Percentiles rank a stretch among this genome's conserved stretches.
Evolutionary conservation across 2,888 invertebrate species (phyloP).

Genomic region (Eumacrocentrus americanus): DNA sequence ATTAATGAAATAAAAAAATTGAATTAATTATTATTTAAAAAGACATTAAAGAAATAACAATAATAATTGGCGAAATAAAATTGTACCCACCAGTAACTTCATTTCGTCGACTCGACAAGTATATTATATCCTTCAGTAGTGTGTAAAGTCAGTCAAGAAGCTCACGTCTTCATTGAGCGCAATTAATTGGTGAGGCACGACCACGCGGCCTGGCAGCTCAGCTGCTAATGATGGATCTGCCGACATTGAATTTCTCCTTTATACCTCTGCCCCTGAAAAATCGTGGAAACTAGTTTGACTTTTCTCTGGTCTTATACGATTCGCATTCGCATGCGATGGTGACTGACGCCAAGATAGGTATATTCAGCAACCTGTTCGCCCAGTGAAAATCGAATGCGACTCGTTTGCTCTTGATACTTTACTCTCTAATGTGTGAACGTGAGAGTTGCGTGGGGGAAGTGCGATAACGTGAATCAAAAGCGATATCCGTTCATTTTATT

Average conservation of each 20-base stretch:
- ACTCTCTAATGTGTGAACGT: background rate
- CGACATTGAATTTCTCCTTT: constrained; percentile 60
- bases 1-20: too few relatives aligned
- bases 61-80: background rate
- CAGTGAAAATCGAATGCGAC: constrained; percentile 20
- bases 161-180: too few relatives aligned
- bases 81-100: constrained; percentile 51
- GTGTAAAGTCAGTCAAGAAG: too few relatives aligned
- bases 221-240: constrained; percentile 53
- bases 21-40: too few relatives aligned
- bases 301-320: constrained; percentile 51
- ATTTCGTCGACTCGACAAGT: constrained; percentile 4
- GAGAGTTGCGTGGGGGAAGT: too few relatives aligned
- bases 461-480: background rate
- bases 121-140: background rate
- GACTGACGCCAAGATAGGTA: constrained; percentile 36
- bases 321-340: constrained; percentile 31
- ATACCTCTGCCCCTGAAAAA: constrained; percentile 55
- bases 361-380: constrained; percentile 1
- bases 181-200: constrained; percentile 25
- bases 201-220: constrained; percentile 43
- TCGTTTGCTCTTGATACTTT: constrained; percentile 4
- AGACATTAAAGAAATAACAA: too few relatives aligned
- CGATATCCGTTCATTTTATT: constrained; percentile 1
- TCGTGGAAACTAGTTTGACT: constrained; percentile 58